Evolutionary conservation across 2,797 vertebrate genomes (phyloP), one percentile per base, ranked within the genome.

Genomic region (Pseudomugil gertrudae): DNA sequence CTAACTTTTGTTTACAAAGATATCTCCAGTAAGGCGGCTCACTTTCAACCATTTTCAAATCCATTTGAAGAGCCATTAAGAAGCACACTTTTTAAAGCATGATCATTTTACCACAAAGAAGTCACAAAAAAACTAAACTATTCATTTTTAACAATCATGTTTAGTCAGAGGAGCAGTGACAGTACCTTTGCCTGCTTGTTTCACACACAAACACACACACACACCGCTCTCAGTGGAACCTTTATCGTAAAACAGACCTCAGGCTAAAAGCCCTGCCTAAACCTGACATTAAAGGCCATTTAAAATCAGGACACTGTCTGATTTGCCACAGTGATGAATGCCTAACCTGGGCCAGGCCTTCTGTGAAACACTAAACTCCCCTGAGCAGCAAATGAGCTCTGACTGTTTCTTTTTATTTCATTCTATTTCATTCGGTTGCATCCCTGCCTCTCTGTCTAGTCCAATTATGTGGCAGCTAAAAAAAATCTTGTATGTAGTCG

Each of bases 201-300:
- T 61, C 79, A 82, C 29, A 29, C 29, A 29, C 29, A 29, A 3
- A 29, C 29, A 29, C 29, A 29, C 29, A 29, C 85, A 87, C 80
- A 69, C 47, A 81, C 67, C 26, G 48, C 53, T 62, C 36, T 0
- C 56, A 89, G 80, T 47, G n/a, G 45, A 81, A 77, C 65, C 78
- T 77, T 69, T 10, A 9, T 87, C 80, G 76, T 92, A 92, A 92
- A 94, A 88, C 72, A 56, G 76, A 63, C 61, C 76, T 94, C 92
- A 90, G 84, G 72, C 84, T 90, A 93, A 92, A 91, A 87, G 81
- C 81, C 74, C 72, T 90, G 84, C 81, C 80, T 87, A 40, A 83
- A 92, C 66, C 43, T 93, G 93, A 93, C 93, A 87, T 92, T 93
- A 92, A 89, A 90, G 82, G 90, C 82, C 78, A 85, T 90, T 92